Percentiles rank a stretch among this genome's conserved stretches.
Evolutionary conservation across 1,140 invertebrate genomes (phyloP).

Genomic region (Phenacoccus solenopsis): DNA sequence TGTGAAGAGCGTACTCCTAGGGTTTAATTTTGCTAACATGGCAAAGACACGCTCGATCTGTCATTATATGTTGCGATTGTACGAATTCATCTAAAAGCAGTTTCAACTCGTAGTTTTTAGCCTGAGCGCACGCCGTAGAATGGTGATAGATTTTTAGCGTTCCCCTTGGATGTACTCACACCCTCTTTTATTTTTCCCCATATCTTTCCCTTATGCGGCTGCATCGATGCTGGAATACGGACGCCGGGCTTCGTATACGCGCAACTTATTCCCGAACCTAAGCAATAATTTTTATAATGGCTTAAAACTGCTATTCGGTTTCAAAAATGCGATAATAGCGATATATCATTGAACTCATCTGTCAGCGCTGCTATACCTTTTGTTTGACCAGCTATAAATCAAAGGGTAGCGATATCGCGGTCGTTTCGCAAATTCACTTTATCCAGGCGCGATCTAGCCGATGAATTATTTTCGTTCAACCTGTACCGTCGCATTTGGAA

Average conservation of each 20-base stretch:
- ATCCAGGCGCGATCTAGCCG: background rate
- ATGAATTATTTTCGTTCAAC: background rate
- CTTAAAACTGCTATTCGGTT: background rate
- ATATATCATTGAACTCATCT: background rate
- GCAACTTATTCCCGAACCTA: background rate
- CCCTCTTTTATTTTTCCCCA: background rate
- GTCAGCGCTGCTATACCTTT: background rate
- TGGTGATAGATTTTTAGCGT: background rate
- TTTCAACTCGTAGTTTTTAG: conserved; percentile 2
- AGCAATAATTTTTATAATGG: background rate
- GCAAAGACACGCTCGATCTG: too few relatives aligned
- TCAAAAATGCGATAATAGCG: background rate
- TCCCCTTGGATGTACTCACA: background rate
- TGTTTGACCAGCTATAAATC: background rate
- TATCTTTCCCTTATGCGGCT: background rate
- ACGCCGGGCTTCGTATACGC: background rate
- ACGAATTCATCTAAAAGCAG: background rate
- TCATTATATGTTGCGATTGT: too few relatives aligned
- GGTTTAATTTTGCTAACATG: too few relatives aligned
- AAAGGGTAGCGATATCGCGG: background rate
- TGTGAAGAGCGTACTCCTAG: too few relatives aligned
- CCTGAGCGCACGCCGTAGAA: too few relatives aligned
- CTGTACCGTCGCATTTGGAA: background rate
- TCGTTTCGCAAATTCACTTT: background rate
- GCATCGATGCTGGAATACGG: background rate